phyloP scores from a whole-genome alignment of 2,888 invertebrate genomes.

The Rhagonycha lutea region DNA sequence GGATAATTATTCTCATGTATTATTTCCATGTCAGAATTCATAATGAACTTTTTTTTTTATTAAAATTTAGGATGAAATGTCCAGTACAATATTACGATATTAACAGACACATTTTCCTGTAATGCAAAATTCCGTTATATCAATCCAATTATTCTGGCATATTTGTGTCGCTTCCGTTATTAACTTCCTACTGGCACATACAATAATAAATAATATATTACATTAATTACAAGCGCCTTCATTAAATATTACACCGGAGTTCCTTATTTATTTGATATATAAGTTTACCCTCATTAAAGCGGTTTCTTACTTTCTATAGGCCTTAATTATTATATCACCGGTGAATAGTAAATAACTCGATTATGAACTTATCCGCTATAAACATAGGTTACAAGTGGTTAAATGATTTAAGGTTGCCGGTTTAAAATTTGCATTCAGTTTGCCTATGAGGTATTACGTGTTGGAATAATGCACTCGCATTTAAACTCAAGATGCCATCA shows the following conservation, averaged over 20 bases:
- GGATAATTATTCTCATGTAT: neutral
- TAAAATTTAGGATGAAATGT: neutral
- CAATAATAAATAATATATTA: neutral
- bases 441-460: neutral
- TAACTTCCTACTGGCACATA: neutral
- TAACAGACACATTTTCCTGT: neutral
- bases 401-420: neutral
- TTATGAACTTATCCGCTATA: neutral
- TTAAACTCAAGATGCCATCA: neutral
- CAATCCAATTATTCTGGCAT: neutral
- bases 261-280: neutral
- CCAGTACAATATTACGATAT: neutral
- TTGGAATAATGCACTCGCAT: neutral
- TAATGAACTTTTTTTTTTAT: neutral
- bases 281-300: neutral
- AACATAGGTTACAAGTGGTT: neutral
- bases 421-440: neutral
- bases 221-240: neutral
- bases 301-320: neutral
- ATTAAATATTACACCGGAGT: neutral
- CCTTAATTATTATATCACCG: neutral
- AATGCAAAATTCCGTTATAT: neutral
- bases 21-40: neutral
- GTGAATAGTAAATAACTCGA: neutral
- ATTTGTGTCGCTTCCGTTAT: neutral